A percentile compares a stretch with the other conserved stretches of the same genome.
phyloP scores from a whole-genome alignment of 2,888 invertebrate species.

The Xanthorhoe spadicearia region DNA sequence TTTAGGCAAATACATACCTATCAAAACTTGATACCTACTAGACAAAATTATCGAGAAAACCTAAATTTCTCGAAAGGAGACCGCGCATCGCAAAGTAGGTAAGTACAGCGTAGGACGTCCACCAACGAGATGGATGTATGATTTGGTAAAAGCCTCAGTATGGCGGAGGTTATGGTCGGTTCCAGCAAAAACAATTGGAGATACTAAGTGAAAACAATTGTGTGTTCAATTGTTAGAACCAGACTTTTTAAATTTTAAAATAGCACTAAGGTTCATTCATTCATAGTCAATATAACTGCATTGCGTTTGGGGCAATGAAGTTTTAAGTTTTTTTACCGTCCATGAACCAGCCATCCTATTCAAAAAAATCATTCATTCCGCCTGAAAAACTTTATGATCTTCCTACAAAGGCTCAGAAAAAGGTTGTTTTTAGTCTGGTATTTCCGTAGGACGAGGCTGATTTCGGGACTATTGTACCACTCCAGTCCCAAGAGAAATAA shows the following conservation, averaged over 20 bases:
- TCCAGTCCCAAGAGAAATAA: not conserved
- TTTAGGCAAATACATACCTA: too few relatives aligned
- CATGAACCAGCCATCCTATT: not conserved
- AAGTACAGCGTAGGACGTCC: too few relatives aligned
- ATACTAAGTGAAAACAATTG: too few relatives aligned
- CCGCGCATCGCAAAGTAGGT: too few relatives aligned
- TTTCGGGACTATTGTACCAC: not conserved
- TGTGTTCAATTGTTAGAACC: too few relatives aligned
- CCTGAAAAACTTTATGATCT: conserved; percentile 2
- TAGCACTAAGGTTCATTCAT: not conserved
- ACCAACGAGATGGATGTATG: too few relatives aligned
- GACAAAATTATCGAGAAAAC: too few relatives aligned
- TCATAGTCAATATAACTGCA: not conserved
- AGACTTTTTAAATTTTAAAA: not conserved
- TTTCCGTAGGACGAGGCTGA: not conserved
- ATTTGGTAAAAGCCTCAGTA: too few relatives aligned
- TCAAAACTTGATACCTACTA: too few relatives aligned
- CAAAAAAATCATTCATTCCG: not conserved
- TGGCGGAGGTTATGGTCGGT: too few relatives aligned
- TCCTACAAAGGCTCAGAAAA: not conserved
- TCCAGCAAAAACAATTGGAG: too few relatives aligned
- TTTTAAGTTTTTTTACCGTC: not conserved
- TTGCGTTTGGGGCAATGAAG: not conserved
- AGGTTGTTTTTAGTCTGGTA: not conserved
- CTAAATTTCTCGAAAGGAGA: too few relatives aligned